These are phyloP conservation scores for Oceanites oceanicus DNA, from an alignment of 2,113 vertebrate genomes.

Conservation along the genomic window DNA sequence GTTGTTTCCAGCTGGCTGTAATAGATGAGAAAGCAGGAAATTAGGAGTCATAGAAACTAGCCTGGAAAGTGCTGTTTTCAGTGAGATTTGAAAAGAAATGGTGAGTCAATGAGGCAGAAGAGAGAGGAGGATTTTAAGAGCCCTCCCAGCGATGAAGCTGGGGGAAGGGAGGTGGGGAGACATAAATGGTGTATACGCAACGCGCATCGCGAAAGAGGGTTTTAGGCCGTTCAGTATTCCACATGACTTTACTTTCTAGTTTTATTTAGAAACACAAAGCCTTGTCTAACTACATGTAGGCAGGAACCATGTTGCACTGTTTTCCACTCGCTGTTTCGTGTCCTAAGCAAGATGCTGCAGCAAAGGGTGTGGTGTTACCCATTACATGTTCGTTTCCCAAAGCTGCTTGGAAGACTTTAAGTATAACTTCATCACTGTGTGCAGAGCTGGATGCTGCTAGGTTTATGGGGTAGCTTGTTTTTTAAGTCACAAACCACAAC, in stretches of 20 bases:
- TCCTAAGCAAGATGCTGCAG: neutral
- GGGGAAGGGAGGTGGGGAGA: too few relatives aligned
- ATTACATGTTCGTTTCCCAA: neutral
- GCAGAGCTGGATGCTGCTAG: neutral
- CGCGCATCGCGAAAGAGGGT: neutral
- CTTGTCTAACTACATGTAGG: neutral
- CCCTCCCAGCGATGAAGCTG: neutral
- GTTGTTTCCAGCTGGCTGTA: neutral
- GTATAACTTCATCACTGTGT: rapidly evolving
- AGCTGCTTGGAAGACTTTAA: neutral
- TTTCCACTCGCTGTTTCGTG: too few relatives aligned
- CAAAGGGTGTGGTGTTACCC: neutral
- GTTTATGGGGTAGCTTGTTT: neutral
- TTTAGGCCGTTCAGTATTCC: neutral
- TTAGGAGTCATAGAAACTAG: neutral
- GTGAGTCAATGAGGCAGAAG: neutral
- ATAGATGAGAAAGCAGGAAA: neutral
- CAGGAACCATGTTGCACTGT: neutral
- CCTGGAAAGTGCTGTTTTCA: neutral
- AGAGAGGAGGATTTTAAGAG: neutral
- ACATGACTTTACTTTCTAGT: rapidly evolving
- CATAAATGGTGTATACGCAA: neutral
- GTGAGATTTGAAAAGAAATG: neutral
- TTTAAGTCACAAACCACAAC: neutral
- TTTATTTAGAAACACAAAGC: neutral